phyloP scores from a whole-genome alignment of 2,113 vertebrate genomes.

The Peromyscus maniculatus region DNA sequence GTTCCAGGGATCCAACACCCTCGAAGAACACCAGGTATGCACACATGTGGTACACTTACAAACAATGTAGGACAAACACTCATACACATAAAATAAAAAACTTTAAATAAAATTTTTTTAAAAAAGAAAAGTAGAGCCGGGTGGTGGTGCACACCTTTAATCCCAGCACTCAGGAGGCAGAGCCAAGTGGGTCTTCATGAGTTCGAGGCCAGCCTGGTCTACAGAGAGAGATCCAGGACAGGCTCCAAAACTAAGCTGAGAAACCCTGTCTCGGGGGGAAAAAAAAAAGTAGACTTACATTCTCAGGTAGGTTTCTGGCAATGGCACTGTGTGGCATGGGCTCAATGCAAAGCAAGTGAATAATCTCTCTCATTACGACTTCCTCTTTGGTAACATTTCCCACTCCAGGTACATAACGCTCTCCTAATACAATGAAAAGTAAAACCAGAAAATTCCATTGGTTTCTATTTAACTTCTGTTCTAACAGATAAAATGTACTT shows the following conservation, averaged over 20 bases:
- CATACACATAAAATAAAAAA: background rate
- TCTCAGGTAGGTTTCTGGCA: conserved; percentile 95
- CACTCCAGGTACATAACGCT: conserved; percentile 96
- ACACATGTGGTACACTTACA: background rate
- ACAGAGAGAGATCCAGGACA: too few species aligned
- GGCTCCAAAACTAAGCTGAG: too few species aligned
- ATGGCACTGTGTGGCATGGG: conserved; percentile 98
- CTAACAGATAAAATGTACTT: background rate
- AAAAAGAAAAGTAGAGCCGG: background rate
- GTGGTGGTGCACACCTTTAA: too few species aligned
- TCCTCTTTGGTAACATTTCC: conserved; percentile 96
- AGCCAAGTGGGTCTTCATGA: too few species aligned
- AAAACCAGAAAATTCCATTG: conserved; percentile 15
- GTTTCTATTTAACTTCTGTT: conserved; percentile 64
- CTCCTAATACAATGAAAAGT: conserved; percentile 88
- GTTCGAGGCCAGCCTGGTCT: too few species aligned
- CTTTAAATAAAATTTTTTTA: background rate
- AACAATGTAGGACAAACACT: background rate
- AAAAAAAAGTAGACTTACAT: conserved; percentile 88
- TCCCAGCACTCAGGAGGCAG: too few species aligned
- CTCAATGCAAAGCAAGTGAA: conserved; percentile 97
- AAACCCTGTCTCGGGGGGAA: too few species aligned
- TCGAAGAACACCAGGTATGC: background rate
- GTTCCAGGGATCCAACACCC: background rate
- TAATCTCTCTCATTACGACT: conserved; percentile 96